These are phyloP conservation scores for Phragmatobia fuliginosa DNA, from an alignment of 2,888 invertebrate species.

Conservation along the genomic window DNA sequence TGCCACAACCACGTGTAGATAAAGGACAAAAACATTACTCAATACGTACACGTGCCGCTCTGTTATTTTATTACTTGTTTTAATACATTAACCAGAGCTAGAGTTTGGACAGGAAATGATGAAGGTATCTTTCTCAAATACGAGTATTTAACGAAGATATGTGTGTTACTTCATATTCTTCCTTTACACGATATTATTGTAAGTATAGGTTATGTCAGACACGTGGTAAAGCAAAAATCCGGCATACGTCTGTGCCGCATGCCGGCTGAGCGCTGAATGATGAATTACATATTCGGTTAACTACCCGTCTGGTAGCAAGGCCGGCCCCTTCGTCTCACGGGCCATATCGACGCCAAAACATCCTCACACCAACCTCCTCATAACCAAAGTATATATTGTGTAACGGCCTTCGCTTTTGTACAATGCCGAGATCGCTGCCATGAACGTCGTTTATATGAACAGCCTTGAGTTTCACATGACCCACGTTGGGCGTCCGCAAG, in stretches of 20 bases:
- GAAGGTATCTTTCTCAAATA: conserved; percentile 3
- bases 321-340: conserved; percentile 48
- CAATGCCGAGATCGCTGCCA: conserved; percentile 60
- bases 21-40: conserved; percentile 44
- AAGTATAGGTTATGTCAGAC: conserved; percentile 17
- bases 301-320: conserved; percentile 43
- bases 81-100: conserved; percentile 16
- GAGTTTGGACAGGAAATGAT: conserved; percentile 8
- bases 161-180: conserved; percentile 1
- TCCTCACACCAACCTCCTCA: conserved; percentile 51
- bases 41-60: conserved; percentile 49
- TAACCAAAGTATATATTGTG: conserved; percentile 52
- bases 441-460: conserved; percentile 53
- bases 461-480: conserved; percentile 51
- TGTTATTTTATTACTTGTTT: conserved; percentile 22
- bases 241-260: conserved; percentile 33
- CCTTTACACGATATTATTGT: neutral
- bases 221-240: conserved; percentile 7
- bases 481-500: conserved; percentile 43
- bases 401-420: conserved; percentile 56
- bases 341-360: conserved; percentile 55
- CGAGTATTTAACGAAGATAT: conserved; percentile 15
- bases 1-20: conserved; percentile 47
- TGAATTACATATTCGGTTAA: conserved; percentile 55
- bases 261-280: conserved; percentile 60